Percentiles rank a stretch among this genome's conserved stretches.
Conservation (phyloP, 2,797 vertebrate genomes). For the Pangasius krempfi region DNA sequence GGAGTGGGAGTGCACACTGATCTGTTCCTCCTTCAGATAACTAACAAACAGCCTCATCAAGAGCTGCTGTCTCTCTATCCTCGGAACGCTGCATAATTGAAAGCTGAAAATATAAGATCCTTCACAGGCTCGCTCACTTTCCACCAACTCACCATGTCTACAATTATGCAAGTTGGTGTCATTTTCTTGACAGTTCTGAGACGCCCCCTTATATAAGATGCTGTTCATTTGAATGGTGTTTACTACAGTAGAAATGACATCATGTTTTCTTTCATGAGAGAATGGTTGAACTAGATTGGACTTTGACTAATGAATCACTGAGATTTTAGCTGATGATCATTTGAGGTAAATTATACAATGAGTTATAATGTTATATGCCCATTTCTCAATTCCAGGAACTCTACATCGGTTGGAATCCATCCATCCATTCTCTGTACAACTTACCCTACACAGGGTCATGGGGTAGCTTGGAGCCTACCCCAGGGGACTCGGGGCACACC, state of each 20-base stretch:
- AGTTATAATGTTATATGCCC: neutral
- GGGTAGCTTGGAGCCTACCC: too few relatives aligned
- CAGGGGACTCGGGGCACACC: too few relatives aligned
- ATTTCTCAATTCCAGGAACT: neutral
- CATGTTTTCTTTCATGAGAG: neutral
- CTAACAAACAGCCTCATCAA: constrained; percentile 19
- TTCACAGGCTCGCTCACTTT: constrained; percentile 20
- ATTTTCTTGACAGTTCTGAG: neutral
- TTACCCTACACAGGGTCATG: too few relatives aligned
- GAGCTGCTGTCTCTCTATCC: neutral
- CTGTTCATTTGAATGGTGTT: neutral
- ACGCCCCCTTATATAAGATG: neutral
- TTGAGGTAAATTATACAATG: neutral
- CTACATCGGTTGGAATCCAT: too few relatives aligned
- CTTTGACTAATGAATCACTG: neutral
- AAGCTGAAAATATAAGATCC: constrained; percentile 23
- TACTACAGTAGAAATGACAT: neutral
- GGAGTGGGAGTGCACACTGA: neutral
- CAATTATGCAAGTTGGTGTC: constrained; percentile 6
- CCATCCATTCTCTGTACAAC: too few relatives aligned
- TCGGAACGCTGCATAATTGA: neutral
- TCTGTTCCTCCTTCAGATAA: constrained; percentile 10
- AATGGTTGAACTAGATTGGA: neutral
- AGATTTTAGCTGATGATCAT: neutral
- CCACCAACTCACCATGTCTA: neutral